A percentile compares a stretch with the other conserved stretches of the same genome.
Evolutionary conservation across 2,888 invertebrate genomes (phyloP).

Genomic region (Drosophila robusta): DNA sequence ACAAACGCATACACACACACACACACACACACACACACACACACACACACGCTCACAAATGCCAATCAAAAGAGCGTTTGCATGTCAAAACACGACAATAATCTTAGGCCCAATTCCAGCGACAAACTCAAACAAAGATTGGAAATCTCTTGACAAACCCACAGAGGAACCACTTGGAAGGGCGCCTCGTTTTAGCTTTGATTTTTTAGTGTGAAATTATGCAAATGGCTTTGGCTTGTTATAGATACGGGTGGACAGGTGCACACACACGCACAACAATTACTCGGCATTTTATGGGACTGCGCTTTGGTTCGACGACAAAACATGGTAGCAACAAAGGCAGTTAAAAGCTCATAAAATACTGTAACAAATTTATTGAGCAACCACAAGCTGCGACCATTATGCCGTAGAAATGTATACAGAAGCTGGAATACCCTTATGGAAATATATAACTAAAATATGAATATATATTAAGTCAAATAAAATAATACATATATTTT

Average conservation of each 20-base stretch:
- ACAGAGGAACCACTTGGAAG: slow-evolving; percentile 19
- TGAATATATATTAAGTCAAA: not conserved
- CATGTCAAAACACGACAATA: slow-evolving; percentile 70
- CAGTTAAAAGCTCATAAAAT: slow-evolving; percentile 78
- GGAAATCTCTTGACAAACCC: slow-evolving; percentile 33
- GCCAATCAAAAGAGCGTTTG: slow-evolving; percentile 71
- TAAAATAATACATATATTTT: no score
- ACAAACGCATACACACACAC: slow-evolving; percentile 22
- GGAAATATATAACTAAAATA: not conserved
- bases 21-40: no score
- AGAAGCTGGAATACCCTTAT: slow-evolving; percentile 30
- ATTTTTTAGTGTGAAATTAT: slow-evolving; percentile 77
- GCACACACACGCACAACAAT: slow-evolving; percentile 44
- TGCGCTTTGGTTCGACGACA: slow-evolving; percentile 48
- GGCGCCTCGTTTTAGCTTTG: slow-evolving; percentile 40
- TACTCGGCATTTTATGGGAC: slow-evolving; percentile 62
- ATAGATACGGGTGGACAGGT: slow-evolving; percentile 45
- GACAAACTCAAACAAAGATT: slow-evolving; percentile 29
- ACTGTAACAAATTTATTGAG: slow-evolving; percentile 77
- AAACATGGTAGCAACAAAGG: slow-evolving; percentile 75
- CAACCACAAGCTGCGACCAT: slow-evolving; percentile 36
- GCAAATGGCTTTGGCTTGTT: slow-evolving; percentile 55
- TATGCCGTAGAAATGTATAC: not conserved
- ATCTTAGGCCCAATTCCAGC: slow-evolving; percentile 34
- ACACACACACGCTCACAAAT: slow-evolving; percentile 37